Evolutionary conservation across 2,797 vertebrate species (phyloP), one percentile per base, ranked within the genome.

Genomic region (Chaetodon trifasciatus): DNA sequence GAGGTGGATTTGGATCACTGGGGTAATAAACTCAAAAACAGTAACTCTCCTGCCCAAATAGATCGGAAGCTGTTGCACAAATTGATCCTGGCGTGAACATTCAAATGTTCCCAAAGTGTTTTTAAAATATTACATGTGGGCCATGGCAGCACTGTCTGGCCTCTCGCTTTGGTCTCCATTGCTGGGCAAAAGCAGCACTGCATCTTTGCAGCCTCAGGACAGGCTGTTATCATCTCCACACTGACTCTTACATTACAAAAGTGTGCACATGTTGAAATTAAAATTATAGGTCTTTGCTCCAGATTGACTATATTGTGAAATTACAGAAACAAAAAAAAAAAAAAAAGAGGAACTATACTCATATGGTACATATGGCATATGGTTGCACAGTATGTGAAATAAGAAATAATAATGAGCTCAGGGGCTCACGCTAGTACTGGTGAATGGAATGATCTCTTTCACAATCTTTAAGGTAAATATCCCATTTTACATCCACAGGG

Each of bases 401-500:
- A 49, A 68, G 1, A 19, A 23, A 21, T 39, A 49, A 68, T 63
- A 8, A n/a, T 23, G 37, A 19, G 5, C 19, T 9, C 9, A 19
- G 2, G 50, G 58, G 23, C 61, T 46, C 15, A 9, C 1, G 8
- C 6, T 35, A 19, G 4, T 17, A 39, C 8, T 53, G 21, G 11
- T 62, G 16, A 55, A 19, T 32, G n/a, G 16, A 55, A 19, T 32
- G n/a, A 55, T n/a, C 35, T 24, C 3, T 77, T 2, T 32, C 28
- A 13, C 13, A 1, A 1, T 49, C 4, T 56, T 32, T 24, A 23
- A 58, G 58, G 37, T 12, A 15, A 19, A 3, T 28, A 53, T n/a
- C 32, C 40, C 23, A 35, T 37, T 42, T 24, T 47, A 16, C 21
- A 49, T 70, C 57, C 81, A 72, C 70, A 75, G 1, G 35, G 76